Conservation (phyloP, 1,140 invertebrate genomes). For the Oryctes rhinoceros region DNA sequence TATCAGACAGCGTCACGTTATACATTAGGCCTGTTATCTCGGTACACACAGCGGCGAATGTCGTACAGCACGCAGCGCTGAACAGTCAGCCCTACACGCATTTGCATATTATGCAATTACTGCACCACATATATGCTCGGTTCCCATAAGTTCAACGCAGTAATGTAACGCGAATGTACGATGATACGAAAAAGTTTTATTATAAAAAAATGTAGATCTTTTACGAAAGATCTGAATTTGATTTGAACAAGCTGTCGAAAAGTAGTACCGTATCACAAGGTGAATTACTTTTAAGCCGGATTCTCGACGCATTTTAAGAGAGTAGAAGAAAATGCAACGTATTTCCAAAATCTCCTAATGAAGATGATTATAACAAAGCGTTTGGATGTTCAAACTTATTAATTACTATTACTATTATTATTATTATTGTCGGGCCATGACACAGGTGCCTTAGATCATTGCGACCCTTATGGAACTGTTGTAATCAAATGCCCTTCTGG, state of each 20-base stretch:
- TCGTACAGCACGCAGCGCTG: constrained; percentile 20
- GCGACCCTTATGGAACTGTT: too few species aligned
- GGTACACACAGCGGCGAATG: constrained; percentile 16
- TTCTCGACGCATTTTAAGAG: too few species aligned
- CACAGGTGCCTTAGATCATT: too few species aligned
- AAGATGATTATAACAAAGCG: too few species aligned
- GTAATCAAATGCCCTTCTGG: too few species aligned
- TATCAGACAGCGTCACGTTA: constrained; percentile 32
- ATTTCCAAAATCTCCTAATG: too few species aligned
- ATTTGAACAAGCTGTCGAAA: background rate
- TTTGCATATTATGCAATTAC: constrained; percentile 37
- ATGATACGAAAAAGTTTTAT: background rate
- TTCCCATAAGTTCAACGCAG: constrained; percentile 7
- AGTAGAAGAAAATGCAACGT: too few species aligned
- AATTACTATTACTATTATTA: too few species aligned
- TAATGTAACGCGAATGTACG: background rate
- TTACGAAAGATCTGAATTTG: background rate
- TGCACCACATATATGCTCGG: constrained; percentile 14
- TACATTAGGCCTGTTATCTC: constrained; percentile 29
- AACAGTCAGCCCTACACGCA: background rate
- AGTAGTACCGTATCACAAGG: too few species aligned
- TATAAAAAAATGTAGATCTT: background rate
- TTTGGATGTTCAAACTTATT: too few species aligned
- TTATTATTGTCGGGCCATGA: too few species aligned
- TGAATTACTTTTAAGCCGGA: too few species aligned